A percentile compares a stretch with the other conserved stretches of the same genome.
phyloP scores from a whole-genome alignment of 2,888 invertebrate species.

The Drosophila histrio region DNA sequence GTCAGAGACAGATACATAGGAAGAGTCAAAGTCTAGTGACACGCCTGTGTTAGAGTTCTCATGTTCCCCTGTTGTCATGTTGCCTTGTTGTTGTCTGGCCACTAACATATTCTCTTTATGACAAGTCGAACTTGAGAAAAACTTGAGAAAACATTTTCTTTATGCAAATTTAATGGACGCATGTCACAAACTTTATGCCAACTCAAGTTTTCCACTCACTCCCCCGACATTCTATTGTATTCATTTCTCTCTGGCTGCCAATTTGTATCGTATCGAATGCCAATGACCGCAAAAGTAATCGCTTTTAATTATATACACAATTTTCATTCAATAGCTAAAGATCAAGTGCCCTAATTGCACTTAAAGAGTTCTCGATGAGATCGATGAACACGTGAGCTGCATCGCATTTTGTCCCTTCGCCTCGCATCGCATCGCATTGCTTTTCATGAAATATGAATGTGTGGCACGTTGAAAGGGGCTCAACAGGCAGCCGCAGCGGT shows the following conservation, averaged over 20 bases:
- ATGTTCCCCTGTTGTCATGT: not conserved
- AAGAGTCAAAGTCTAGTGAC: not conserved
- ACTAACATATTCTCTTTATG: constrained; percentile 63
- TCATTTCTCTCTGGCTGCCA: constrained; percentile 2
- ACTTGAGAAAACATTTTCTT: constrained; percentile 35
- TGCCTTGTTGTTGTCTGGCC: constrained; percentile 30
- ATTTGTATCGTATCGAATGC: constrained; percentile 2
- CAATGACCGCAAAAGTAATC: constrained; percentile 62
- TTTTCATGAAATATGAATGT: constrained; percentile 18
- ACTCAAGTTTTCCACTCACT: not conserved
- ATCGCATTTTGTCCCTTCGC: not conserved
- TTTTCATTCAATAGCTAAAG: constrained; percentile 43
- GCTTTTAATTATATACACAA: constrained; percentile 57
- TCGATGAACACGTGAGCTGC: constrained; percentile 53
- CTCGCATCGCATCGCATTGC: not conserved
- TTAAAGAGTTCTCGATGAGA: constrained; percentile 53
- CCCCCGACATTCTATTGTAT: constrained; percentile 11
- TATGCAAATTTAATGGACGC: constrained; percentile 65
- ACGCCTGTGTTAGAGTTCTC: constrained; percentile 1
- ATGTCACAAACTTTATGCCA: constrained; percentile 50
- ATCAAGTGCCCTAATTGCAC: constrained; percentile 64
- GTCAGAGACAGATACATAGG: not conserved
- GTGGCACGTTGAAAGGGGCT: constrained; percentile 21
- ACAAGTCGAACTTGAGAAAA: constrained; percentile 41
- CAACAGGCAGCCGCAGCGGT: constrained; percentile 27